Percentiles rank a stretch among this genome's conserved stretches.
These are phyloP conservation scores for Brevimyrus niger DNA, from an alignment of 2,113 vertebrate species.

Conservation along the genomic window DNA sequence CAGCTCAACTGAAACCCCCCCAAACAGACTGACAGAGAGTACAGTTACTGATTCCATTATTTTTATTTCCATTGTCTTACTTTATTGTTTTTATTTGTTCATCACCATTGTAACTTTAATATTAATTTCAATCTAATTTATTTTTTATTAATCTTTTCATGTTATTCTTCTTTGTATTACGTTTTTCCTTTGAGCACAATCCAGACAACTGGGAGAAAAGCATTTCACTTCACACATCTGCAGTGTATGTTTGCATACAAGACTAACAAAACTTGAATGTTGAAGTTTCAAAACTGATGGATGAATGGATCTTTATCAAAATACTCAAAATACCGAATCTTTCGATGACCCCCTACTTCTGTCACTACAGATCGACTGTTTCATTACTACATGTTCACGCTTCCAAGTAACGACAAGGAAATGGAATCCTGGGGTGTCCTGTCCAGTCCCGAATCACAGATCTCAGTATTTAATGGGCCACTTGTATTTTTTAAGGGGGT, in stretches of 20 bases:
- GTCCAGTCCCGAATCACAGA: neutral
- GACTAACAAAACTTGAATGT: slow-evolving; percentile 7
- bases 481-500: neutral
- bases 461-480: neutral
- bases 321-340: neutral
- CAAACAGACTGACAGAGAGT: too few species aligned
- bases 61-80: neutral
- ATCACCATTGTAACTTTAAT: neutral
- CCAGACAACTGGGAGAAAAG: neutral
- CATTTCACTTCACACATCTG: neutral
- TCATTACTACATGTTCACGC: slow-evolving; percentile 25
- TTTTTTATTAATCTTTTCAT: neutral
- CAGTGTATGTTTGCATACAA: neutral
- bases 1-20: neutral
- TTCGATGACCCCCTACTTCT: neutral
- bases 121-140: neutral
- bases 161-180: neutral
- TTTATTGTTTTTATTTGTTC: neutral
- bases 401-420: slow-evolving; percentile 7
- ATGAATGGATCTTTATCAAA: slow-evolving; percentile 13
- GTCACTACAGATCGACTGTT: slow-evolving; percentile 15
- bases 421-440: slow-evolving; percentile 13
- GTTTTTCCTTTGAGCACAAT: neutral
- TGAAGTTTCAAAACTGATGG: slow-evolving; percentile 12
- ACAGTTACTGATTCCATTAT: neutral